A percentile compares a stretch with the other conserved stretches of the same genome.
These are phyloP conservation scores for Ectropis grisescens DNA, from an alignment of 1,140 invertebrate species.

Conservation along the genomic window DNA sequence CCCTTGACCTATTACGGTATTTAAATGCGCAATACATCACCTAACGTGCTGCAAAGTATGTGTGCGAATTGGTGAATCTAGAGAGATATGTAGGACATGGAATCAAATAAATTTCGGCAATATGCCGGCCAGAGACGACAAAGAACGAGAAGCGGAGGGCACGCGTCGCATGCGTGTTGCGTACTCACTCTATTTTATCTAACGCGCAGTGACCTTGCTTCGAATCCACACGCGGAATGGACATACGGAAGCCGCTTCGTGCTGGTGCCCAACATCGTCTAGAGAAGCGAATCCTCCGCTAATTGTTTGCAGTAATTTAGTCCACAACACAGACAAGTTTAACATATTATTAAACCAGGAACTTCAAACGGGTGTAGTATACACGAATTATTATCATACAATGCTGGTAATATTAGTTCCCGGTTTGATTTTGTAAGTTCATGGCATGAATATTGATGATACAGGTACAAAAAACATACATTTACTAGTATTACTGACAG, in stretches of 20 bases:
- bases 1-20: constrained; percentile 31
- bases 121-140: constrained; percentile 2
- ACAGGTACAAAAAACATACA: no score
- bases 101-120: constrained; percentile 7
- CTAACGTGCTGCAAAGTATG: no score
- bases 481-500: no score
- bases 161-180: constrained; percentile 16
- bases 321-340: no score
- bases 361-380: no score
- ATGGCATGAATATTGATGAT: no score
- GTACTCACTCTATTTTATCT: constrained; percentile 10
- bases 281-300: no score
- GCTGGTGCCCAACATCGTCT: constrained; percentile 3
- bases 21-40: constrained; percentile 39
- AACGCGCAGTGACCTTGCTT: constrained; percentile 22
- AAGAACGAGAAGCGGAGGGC: background rate
- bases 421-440: no score
- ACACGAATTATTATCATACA: no score
- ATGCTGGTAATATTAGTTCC: no score
- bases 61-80: background rate
- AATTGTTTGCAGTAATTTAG: no score
- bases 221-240: constrained; percentile 15
- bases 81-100: constrained; percentile 1
- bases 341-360: no score
- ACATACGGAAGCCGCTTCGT: constrained; percentile 18